A percentile compares a stretch with the other conserved stretches of the same genome.
Conservation (phyloP, 2,888 invertebrate species). For the Cloeon dipterum region DNA sequence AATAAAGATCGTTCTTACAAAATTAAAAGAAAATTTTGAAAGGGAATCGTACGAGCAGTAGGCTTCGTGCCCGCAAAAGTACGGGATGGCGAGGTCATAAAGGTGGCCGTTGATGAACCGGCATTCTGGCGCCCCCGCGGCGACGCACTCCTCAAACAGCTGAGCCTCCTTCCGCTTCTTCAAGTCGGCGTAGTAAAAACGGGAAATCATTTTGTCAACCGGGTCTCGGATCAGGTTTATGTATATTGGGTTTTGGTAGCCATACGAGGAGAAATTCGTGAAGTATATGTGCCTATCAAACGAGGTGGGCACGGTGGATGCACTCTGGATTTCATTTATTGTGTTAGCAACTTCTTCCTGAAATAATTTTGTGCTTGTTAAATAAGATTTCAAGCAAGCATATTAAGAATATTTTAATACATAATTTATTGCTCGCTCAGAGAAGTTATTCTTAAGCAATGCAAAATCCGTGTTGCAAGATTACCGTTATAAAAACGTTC, state of each 20-base stretch:
- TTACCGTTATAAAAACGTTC: no score
- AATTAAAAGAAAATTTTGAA: no score
- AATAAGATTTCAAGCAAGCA: not conserved
- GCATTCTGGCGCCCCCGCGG: conserved; percentile 20
- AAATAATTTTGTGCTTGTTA: no score
- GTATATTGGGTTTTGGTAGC: conserved; percentile 30
- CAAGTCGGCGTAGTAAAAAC: conserved; percentile 14
- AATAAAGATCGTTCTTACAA: no score
- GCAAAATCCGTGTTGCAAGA: no score
- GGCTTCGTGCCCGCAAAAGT: conserved; percentile 36
- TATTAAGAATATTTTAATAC: not conserved
- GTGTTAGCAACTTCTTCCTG: conserved; percentile 27
- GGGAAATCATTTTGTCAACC: conserved; percentile 25
- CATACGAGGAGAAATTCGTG: conserved; percentile 31
- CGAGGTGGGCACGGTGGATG: conserved; percentile 30
- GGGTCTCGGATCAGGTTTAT: conserved; percentile 35
- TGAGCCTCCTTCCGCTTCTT: conserved; percentile 3
- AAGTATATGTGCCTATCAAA: conserved; percentile 35
- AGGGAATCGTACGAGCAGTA: conserved; percentile 27
- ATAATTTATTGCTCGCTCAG: no score
- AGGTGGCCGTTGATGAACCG: conserved; percentile 15
- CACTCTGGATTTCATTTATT: conserved; percentile 22
- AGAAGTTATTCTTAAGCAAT: no score
- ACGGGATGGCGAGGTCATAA: conserved; percentile 28
- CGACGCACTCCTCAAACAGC: conserved; percentile 17